Evolutionary conservation across 1,140 invertebrate species (phyloP).

Genomic region (Venturia canescens): DNA sequence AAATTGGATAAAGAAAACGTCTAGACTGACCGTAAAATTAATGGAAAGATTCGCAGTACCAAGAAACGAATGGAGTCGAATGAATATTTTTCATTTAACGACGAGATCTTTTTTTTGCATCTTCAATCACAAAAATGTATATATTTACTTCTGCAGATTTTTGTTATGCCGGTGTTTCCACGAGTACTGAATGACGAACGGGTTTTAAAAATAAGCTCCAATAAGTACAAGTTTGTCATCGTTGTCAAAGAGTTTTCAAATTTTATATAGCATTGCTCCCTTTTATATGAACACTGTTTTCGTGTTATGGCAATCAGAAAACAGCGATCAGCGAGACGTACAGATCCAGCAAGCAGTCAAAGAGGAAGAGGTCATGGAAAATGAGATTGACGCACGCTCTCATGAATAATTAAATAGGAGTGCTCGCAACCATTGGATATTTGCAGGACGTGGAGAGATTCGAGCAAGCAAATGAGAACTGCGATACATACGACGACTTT

Average conservation of each 20-base stretch:
- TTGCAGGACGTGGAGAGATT: slow-evolving; percentile 1
- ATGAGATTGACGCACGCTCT: slow-evolving; percentile 35
- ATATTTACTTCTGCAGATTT: not conserved
- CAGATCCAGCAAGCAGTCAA: slow-evolving; percentile 17
- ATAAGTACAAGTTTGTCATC: slow-evolving; percentile 42
- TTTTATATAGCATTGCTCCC: slow-evolving; percentile 16
- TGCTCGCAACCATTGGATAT: slow-evolving; percentile 9
- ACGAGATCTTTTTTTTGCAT: no score
- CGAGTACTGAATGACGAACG: not conserved
- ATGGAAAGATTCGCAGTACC: no score
- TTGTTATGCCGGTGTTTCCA: not conserved
- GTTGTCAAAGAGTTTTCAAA: slow-evolving; percentile 19
- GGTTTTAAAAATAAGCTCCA: slow-evolving; percentile 32
- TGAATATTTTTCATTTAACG: no score
- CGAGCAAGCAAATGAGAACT: not conserved
- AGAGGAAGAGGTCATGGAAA: slow-evolving; percentile 13
- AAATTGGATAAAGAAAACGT: no score
- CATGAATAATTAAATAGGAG: slow-evolving; percentile 38
- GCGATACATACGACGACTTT: not conserved
- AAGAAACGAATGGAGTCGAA: no score
- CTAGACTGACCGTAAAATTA: no score
- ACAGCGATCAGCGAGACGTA: slow-evolving; percentile 9
- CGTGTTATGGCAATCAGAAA: not conserved
- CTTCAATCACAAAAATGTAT: no score
- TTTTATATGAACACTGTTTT: not conserved